Evolutionary conservation across 1,140 invertebrate genomes (phyloP).

Genomic region (Venustaconcha ellipsiformis): DNA sequence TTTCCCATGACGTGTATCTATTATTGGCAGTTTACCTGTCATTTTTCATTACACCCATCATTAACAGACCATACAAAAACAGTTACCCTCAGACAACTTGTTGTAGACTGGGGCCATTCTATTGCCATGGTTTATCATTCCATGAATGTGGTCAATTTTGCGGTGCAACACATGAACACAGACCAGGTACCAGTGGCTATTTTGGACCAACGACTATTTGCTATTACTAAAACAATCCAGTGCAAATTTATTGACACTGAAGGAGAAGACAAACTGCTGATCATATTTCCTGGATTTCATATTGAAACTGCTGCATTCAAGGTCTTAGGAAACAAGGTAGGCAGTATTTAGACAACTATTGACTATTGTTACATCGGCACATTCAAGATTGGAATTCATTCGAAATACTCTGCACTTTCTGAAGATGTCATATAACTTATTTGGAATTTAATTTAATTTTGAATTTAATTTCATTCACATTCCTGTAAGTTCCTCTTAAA

Average conservation of each 20-base stretch:
- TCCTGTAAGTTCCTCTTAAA: too few relatives aligned
- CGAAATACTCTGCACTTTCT: too few relatives aligned
- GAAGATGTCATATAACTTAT: too few relatives aligned
- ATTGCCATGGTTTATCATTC: slow-evolving; percentile 34
- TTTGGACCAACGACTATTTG: slow-evolving; percentile 46
- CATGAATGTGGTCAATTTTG: slow-evolving; percentile 35
- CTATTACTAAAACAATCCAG: slow-evolving; percentile 42
- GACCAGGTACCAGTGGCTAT: slow-evolving; percentile 43
- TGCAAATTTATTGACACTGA: slow-evolving; percentile 32
- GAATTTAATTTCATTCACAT: too few relatives aligned
- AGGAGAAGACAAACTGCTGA: slow-evolving; percentile 35
- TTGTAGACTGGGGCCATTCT: slow-evolving; percentile 21
- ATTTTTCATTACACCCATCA: too few relatives aligned
- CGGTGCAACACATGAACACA: slow-evolving; percentile 41
- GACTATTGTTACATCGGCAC: too few relatives aligned
- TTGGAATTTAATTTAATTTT: too few relatives aligned
- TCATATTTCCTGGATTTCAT: slow-evolving; percentile 31
- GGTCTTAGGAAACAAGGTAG: slow-evolving; percentile 32
- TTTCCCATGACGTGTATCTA: too few relatives aligned
- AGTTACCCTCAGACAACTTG: neutral
- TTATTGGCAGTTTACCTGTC: too few relatives aligned
- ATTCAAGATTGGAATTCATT: too few relatives aligned
- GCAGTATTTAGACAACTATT: slow-evolving; percentile 37
- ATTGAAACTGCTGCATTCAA: slow-evolving; percentile 29
- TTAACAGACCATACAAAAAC: too few relatives aligned